Evolutionary conservation across 2,797 vertebrate genomes (phyloP), one percentile per base, ranked within the genome.

Genomic region (Pagetopsis macropterus): DNA sequence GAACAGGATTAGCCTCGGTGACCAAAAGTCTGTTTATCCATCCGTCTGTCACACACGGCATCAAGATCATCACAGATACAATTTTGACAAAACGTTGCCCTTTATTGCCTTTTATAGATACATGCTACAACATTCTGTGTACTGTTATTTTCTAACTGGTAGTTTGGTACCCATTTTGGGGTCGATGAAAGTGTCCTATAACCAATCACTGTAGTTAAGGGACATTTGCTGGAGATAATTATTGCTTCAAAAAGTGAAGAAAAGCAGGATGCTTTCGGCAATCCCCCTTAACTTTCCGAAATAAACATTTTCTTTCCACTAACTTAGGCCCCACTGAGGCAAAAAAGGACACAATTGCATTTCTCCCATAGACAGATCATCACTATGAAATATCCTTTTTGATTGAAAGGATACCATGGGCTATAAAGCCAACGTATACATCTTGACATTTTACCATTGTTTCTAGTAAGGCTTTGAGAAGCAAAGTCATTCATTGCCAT

Each of bases 71-170:
- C 37, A 43, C 37, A 41, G n/a, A 58, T 58, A 12, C 19, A 9
- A 58, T 58, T 40, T 58, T 8, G 37, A 41, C 37, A 14, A 58
- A 57, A 41, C 56, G 19, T 40, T 51, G n/a, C n/a, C 56, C 33
- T 63, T 17, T 14, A 31, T 50, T 78, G 44, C 40, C 27, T 5
- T 69, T 70, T 66, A 62, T 41, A 48, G 7, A 68, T 16, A 43
- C 9, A 21, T 62, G 23, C n/a, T 52, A 16, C 23, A 44, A 16
- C 33, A 21, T 57, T 43, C 13, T 49, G 52, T 41, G n/a, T 54
- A n/a, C 23, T 49, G 9, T 48, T 9, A 21, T 50, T 50, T 16
- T 49, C 31, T 49, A 64, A 15, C n/a, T 19, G 13, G 44, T 2
- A 31, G 44, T 48, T 27, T 31, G 8, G 16, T 13, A 46, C 44